These are phyloP conservation scores for Pelobates cultripes DNA, from an alignment of 2,797 vertebrate genomes.

Conservation along the genomic window DNA sequence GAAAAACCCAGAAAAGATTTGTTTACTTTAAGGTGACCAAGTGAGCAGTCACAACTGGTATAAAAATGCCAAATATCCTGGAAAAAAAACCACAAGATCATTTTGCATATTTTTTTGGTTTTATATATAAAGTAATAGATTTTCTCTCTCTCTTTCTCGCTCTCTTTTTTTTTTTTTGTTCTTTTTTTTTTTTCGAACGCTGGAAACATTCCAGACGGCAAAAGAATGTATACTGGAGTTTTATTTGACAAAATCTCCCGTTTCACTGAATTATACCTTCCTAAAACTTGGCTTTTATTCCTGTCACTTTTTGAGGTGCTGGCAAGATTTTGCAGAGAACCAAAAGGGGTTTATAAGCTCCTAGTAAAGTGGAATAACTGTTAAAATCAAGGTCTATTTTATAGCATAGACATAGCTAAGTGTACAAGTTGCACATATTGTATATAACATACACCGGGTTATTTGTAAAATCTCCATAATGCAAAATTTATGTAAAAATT, in stretches of 20 bases:
- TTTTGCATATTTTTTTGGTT: neutral
- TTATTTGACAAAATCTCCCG: neutral
- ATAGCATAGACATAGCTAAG: too few species aligned
- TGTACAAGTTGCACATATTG: too few species aligned
- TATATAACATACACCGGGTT: too few species aligned
- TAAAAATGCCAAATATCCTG: neutral
- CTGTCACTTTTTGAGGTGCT: neutral
- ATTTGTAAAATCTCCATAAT: too few species aligned
- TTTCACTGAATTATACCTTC: neutral
- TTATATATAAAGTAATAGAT: neutral
- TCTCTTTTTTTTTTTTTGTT: neutral
- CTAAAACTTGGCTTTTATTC: neutral
- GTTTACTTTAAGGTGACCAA: conserved; percentile 8
- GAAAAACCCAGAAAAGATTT: conserved; percentile 17
- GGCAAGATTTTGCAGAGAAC: too few species aligned
- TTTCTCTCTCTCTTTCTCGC: too few species aligned
- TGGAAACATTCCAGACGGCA: neutral
- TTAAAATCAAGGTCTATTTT: too few species aligned
- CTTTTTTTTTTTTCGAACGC: neutral
- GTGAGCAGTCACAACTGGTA: conserved; percentile 20
- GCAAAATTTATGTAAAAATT: too few species aligned
- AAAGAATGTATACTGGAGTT: neutral
- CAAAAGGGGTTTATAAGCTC: too few species aligned
- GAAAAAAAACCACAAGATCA: neutral
- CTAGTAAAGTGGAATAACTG: too few species aligned